Evolutionary conservation across 2,888 invertebrate genomes (phyloP), one percentile per base, ranked within the genome.

Genomic region (Dendrolimus houi): DNA sequence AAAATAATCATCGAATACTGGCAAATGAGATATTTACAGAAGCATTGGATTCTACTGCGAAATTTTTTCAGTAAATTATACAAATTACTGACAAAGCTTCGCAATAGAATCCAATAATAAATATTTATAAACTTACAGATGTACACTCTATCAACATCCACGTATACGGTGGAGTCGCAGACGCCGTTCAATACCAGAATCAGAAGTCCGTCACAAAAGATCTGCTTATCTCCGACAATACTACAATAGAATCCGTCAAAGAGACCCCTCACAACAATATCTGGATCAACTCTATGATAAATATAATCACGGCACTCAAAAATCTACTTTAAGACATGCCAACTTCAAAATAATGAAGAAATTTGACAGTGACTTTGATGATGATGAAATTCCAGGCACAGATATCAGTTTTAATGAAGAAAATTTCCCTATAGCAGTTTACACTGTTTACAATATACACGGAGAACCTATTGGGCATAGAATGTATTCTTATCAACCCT

Each of bases 121-220:
- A n/a, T n/a, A 29, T 29, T 29, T 29, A 6, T 29, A 29, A 29
- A 29, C 17, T 63, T 66, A 29, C 69, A 94, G 94, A 70, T 98
- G 98, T 72, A 91, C 95, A 1, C 92, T 95, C 0, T 97, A 96
- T 8, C 96, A 96, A 73, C 98, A 98, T 85, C 98, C 98, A 0
- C 91, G 96, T 9, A 92, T 97, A 52, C 91, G 97, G 55, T 96
- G 96, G 95, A 96, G 95, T 70, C 91, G 96, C 41, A 89, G 92
- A 63, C 92, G 93, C 1, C 85, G 94, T 56, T 93, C 94, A 0
- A 79, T 91, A 0, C 71, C 87, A 56, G 84, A 87, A 52, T 72
- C 86, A 6, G 85, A 85, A 67, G 67, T 85, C 53, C 79, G 88
- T 47, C 87, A 85, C 47, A 74, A 83, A 55, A 73, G 91, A 55